Evolutionary conservation across 2,113 vertebrate species (phyloP).

Genomic region (Neodontobutis hainanensis): DNA sequence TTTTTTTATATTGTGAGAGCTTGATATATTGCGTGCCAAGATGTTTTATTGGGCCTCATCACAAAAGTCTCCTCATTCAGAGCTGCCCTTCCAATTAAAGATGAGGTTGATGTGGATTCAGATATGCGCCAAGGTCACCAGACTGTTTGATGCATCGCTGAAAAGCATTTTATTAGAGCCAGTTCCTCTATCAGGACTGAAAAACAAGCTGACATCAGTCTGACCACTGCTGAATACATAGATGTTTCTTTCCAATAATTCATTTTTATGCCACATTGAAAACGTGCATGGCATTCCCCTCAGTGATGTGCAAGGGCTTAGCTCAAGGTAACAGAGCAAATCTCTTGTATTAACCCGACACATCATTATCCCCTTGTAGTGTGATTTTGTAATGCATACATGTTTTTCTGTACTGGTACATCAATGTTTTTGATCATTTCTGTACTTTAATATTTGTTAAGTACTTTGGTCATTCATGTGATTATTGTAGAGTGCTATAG

Average conservation of each 20-base stretch:
- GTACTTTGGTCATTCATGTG: background rate
- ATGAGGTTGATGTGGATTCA: constrained; percentile 51
- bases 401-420: no score
- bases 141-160: constrained; percentile 26
- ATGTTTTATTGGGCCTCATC: constrained; percentile 26
- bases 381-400: background rate
- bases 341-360: constrained; percentile 3
- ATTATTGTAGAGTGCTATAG: background rate
- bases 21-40: constrained; percentile 43
- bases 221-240: constrained; percentile 37
- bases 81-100: constrained; percentile 44
- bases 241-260: constrained; percentile 38
- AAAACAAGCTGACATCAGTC: constrained; percentile 43
- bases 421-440: background rate
- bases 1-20: constrained; percentile 26
- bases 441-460: background rate
- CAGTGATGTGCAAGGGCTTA: constrained; percentile 1
- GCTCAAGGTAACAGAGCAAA: constrained; percentile 19
- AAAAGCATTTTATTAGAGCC: constrained; percentile 42
- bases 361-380: background rate
- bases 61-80: constrained; percentile 38
- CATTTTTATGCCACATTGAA: constrained; percentile 29
- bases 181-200: constrained; percentile 21
- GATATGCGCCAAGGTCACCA: constrained; percentile 63
- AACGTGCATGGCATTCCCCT: constrained; percentile 12